Evolutionary conservation across 2,113 vertebrate genomes (phyloP).

Genomic region (Xiphophorus hellerii): DNA sequence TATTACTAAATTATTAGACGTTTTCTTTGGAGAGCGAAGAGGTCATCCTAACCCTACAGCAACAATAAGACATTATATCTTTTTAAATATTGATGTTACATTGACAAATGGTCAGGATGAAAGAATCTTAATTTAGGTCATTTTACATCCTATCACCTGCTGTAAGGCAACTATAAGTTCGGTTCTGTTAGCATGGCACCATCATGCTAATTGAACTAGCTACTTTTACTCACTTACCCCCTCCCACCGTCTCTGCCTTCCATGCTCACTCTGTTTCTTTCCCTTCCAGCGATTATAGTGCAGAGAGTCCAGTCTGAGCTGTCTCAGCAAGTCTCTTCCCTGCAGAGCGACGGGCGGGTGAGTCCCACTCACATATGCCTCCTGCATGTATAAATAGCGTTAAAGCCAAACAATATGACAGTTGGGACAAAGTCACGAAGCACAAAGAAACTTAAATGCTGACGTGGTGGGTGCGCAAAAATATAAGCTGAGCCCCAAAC

Average conservation of each 20-base stretch:
- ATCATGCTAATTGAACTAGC: too few species aligned
- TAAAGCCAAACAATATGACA: background rate
- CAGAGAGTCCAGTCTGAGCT: slow-evolving; percentile 92
- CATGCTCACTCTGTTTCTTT: background rate
- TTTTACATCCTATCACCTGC: too few species aligned
- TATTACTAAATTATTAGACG: background rate
- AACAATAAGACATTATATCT: too few species aligned
- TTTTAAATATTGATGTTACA: too few species aligned
- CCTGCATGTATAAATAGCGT: slow-evolving; percentile 36
- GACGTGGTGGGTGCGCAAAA: background rate
- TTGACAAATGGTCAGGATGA: too few species aligned
- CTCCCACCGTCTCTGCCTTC: background rate
- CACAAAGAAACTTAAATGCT: background rate
- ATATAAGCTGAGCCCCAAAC: background rate
- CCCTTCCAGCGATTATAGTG: slow-evolving; percentile 84
- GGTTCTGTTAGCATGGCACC: too few species aligned
- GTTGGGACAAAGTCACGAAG: slow-evolving; percentile 6
- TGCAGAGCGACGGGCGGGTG: slow-evolving; percentile 92
- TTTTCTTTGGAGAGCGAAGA: background rate
- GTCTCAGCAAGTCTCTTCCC: slow-evolving; percentile 91
- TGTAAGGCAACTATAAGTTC: too few species aligned
- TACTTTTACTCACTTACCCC: too few species aligned
- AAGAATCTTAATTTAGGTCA: too few species aligned
- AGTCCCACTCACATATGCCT: slow-evolving; percentile 50
- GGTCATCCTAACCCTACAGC: background rate